Percentiles rank a stretch among this genome's conserved stretches.
phyloP scores from a whole-genome alignment of 1,140 invertebrate genomes.

The Globodera ellingtonae region DNA sequence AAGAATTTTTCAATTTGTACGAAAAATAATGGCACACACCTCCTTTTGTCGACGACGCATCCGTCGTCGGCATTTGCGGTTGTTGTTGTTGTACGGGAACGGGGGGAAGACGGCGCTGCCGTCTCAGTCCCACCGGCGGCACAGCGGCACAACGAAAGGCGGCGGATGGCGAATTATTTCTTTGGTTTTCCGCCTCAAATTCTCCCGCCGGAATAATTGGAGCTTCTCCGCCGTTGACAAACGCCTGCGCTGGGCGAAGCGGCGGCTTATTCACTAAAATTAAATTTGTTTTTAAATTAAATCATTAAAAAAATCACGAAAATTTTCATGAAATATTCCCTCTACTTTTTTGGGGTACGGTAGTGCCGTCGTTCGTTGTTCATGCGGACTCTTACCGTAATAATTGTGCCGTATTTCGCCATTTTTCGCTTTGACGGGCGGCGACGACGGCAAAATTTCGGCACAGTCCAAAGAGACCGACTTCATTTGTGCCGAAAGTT shows the following conservation, averaged over 20 bases:
- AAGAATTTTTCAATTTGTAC: not conserved
- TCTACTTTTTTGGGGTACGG: not conserved
- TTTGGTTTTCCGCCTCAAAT: slow-evolving; percentile 36
- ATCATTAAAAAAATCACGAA: not conserved
- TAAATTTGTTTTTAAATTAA: not conserved
- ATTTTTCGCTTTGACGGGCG: slow-evolving; percentile 49
- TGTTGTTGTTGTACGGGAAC: slow-evolving; percentile 17
- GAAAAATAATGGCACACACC: not conserved
- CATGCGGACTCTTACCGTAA: slow-evolving; percentile 1
- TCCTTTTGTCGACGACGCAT: not conserved
- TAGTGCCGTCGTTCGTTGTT: not conserved
- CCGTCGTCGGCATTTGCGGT: not conserved
- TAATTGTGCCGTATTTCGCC: slow-evolving; percentile 24
- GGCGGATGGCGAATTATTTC: slow-evolving; percentile 33
- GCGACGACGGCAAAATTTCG: slow-evolving; percentile 40
- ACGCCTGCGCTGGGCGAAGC: slow-evolving; percentile 39
- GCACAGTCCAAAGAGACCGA: slow-evolving; percentile 63
- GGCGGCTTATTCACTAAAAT: slow-evolving; percentile 43
- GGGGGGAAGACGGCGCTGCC: not conserved
- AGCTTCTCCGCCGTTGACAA: not conserved
- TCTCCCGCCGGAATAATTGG: slow-evolving; percentile 48
- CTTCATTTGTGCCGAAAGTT: slow-evolving; percentile 64
- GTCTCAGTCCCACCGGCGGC: not conserved
- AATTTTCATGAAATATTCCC: not conserved
- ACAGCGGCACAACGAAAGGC: not conserved